phyloP scores from a whole-genome alignment of 2,797 vertebrate species.

The Odontamblyopus rebecca region DNA sequence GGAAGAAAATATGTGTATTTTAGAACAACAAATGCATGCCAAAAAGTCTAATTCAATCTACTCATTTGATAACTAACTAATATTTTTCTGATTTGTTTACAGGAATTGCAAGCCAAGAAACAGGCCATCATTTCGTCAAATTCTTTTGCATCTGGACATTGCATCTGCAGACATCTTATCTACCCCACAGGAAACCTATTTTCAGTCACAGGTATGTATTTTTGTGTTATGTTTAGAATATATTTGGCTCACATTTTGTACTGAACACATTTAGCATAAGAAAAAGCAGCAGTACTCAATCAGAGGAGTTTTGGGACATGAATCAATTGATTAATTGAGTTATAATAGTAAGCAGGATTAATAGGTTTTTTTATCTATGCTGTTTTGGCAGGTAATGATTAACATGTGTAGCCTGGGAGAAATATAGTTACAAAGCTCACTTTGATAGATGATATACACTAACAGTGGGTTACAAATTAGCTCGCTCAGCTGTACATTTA shows the following conservation, averaged over 20 bases:
- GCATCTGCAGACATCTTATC: slow-evolving; percentile 94
- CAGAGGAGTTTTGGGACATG: too few species aligned
- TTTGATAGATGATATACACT: slow-evolving; percentile 7
- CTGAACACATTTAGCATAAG: too few species aligned
- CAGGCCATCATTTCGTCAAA: slow-evolving; percentile 94
- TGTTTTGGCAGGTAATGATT: background rate
- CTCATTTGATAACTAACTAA: background rate
- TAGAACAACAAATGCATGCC: too few species aligned
- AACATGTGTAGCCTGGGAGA: background rate
- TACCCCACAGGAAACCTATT: slow-evolving; percentile 95
- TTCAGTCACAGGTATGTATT: slow-evolving; percentile 89
- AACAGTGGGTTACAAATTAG: background rate
- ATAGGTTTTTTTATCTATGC: background rate
- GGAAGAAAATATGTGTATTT: too few species aligned
- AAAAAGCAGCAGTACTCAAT: too few species aligned
- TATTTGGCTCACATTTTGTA: background rate
- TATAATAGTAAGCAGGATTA: too few species aligned
- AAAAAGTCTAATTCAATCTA: background rate
- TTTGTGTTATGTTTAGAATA: background rate
- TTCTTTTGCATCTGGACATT: slow-evolving; percentile 94
- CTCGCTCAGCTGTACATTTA: slow-evolving; percentile 26
- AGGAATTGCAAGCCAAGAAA: slow-evolving; percentile 97
- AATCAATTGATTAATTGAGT: too few species aligned
- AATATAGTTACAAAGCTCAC: background rate
- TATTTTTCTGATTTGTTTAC: slow-evolving; percentile 45